Percentiles rank a stretch among this genome's conserved stretches.
These are phyloP conservation scores for Hypomecis atomaria DNA, from an alignment of 2,888 invertebrate species.

Conservation along the genomic window DNA sequence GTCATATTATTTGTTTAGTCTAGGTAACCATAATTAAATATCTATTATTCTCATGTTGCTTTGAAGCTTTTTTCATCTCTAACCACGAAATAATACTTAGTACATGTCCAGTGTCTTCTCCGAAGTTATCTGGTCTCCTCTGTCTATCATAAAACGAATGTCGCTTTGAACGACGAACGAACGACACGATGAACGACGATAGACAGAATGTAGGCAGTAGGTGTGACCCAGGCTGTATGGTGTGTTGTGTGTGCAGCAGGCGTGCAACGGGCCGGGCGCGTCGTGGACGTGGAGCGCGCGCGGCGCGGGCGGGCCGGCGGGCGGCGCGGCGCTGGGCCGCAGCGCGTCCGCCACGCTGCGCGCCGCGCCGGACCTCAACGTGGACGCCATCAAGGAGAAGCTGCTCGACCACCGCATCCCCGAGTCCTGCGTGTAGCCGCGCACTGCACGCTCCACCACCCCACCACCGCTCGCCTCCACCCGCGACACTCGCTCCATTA, in stretches of 20 bases:
- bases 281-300: slow-evolving; percentile 83
- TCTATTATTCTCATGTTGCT: no score
- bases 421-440: slow-evolving; percentile 92
- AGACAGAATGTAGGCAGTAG: no score
- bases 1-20: no score
- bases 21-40: no score
- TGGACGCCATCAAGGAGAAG: slow-evolving; percentile 94
- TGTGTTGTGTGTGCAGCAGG: slow-evolving; percentile 57
- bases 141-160: no score
- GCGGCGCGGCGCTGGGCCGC: slow-evolving; percentile 67
- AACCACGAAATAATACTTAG: no score
- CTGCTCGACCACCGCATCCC: slow-evolving; percentile 94
- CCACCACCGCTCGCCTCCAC: neutral
- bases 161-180: no score
- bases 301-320: slow-evolving; percentile 63
- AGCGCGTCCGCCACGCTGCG: slow-evolving; percentile 81
- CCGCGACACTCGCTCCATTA: no score
- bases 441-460: slow-evolving; percentile 5
- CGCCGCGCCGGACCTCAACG: slow-evolving; percentile 86
- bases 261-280: slow-evolving; percentile 81
- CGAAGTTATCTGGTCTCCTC: no score
- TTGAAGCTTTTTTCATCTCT: no score
- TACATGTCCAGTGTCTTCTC: no score
- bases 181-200: no score
- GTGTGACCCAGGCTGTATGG: neutral